Conservation (phyloP, 2,888 invertebrate genomes). For the Drosophila tanythrix region DNA sequence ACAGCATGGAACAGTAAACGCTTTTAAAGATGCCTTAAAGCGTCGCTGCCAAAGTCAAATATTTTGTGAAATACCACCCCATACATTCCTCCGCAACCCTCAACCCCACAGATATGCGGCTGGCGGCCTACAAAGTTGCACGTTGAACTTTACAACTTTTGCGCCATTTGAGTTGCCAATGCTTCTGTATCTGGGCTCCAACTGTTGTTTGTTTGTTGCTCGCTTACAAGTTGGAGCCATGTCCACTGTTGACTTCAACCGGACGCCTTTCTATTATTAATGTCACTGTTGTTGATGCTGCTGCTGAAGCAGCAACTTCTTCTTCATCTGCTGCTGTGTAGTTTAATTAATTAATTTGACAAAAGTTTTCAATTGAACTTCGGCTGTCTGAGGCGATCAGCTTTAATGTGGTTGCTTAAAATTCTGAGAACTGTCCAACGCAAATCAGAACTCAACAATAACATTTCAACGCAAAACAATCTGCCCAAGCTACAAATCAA, state of each 20-base stretch:
- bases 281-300: conserved; percentile 47
- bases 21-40: conserved; percentile 65
- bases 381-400: conserved; percentile 30
- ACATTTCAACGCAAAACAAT: conserved; percentile 29
- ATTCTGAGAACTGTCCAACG: conserved; percentile 13
- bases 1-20: conserved; percentile 55
- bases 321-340: conserved; percentile 41
- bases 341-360: conserved; percentile 80
- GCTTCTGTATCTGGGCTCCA: conserved; percentile 22
- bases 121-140: conserved; percentile 70
- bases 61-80: conserved; percentile 39
- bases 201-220: conserved; percentile 63
- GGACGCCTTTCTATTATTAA: conserved; percentile 77
- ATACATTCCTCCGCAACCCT: background rate
- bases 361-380: conserved; percentile 75
- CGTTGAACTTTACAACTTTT: conserved; percentile 75
- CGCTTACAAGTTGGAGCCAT: conserved; percentile 60
- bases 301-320: conserved; percentile 7
- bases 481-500: conserved; percentile 40
- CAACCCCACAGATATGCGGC: background rate
- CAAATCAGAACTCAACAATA: conserved; percentile 40
- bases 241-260: conserved; percentile 62
- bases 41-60: conserved; percentile 32
- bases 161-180: conserved; percentile 50
- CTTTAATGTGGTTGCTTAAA: conserved; percentile 50